Base-by-base conservation (phyloP, 2,797 vertebrate genomes). In the Xenops minutus region DNA sequence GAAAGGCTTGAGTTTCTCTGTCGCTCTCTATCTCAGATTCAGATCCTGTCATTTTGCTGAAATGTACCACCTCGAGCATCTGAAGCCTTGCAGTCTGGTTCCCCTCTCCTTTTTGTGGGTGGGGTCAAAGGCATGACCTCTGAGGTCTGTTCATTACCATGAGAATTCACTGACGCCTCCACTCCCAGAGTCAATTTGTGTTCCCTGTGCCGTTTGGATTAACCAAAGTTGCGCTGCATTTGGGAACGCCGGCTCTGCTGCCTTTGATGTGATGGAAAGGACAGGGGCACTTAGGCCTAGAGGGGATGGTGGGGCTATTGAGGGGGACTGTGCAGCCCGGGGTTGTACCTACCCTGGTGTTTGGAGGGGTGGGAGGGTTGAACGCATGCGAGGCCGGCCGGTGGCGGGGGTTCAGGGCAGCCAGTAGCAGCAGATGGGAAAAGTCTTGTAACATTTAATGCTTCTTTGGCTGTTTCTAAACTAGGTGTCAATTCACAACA, bases 401-500 rank as follows among this genome's bases (percentile, higher is more conserved):
- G 63, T 67, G 92, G 84, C 0, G 63, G 93, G 95, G 95, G 89
- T 79, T 96, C 96, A 96, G 97, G 97, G 97, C 95, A 97, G 97
- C 97, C 98, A 97, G 95, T 88, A 96, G 96, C 78, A 95, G 98
- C 96, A 95, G 97, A 97, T 95, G 97, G 98, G 98, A 98, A 98
- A 98, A 99, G 99, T 99, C 98, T 99, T 98, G 98, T 99, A 99
- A 99, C 99, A 98, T 99, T 98, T 99, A 99, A 98, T 98, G 99
- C 99, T 98, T 99, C 99, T 99, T 98, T 99, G 99, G 98, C 99
- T 99, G 99, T 99, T 99, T 99, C 99, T 99, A 99, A 99, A 99
- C 99, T 99, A 99, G 99, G 99, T 99, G 99, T 99, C 99, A 99
- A 99, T 99, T 99, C 99, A 99, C 99, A 99, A 99, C 99, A 99